Conservation (phyloP, 2,888 invertebrate species). For the Drosophila pegasa region DNA sequence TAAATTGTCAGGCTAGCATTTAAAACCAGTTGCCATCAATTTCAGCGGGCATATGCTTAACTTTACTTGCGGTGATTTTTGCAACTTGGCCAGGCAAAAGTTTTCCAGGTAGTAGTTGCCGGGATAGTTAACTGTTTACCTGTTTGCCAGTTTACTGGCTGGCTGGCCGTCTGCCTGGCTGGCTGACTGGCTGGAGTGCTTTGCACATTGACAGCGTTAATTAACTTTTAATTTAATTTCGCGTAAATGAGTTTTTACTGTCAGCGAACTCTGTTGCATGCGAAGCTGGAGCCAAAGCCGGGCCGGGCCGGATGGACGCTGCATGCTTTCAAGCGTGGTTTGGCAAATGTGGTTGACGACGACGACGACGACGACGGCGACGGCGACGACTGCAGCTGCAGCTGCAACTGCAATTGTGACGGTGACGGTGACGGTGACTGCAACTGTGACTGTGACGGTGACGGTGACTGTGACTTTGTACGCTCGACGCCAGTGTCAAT, state of each 20-base stretch:
- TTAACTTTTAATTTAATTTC: slow-evolving; percentile 82
- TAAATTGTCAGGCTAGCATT: slow-evolving; percentile 72
- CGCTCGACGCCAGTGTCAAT: slow-evolving; percentile 77
- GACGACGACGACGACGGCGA: slow-evolving; percentile 1
- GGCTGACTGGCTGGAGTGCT: slow-evolving; percentile 68
- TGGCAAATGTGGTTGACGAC: slow-evolving; percentile 69
- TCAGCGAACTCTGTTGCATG: slow-evolving; percentile 75
- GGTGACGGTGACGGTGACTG: slow-evolving; percentile 2
- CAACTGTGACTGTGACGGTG: background rate
- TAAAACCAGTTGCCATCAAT: slow-evolving; percentile 80
- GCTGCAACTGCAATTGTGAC: background rate
- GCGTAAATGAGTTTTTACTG: slow-evolving; percentile 83
- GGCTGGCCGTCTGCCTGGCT: slow-evolving; percentile 1
- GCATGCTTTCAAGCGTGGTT: slow-evolving; percentile 78
- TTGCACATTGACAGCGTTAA: slow-evolving; percentile 82
- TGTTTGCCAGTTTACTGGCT: slow-evolving; percentile 2
- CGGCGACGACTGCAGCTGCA: background rate
- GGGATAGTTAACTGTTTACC: slow-evolving; percentile 51
- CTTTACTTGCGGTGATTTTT: slow-evolving; percentile 79
- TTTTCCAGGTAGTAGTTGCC: slow-evolving; percentile 63
- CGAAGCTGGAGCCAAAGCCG: slow-evolving; percentile 51
- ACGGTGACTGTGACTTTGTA: slow-evolving; percentile 33
- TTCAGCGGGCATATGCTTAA: slow-evolving; percentile 78
- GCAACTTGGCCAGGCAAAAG: slow-evolving; percentile 69
- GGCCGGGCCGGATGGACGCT: slow-evolving; percentile 26